Percentiles rank a stretch among this genome's conserved stretches.
These are phyloP conservation scores for Daktulosphaira vitifoliae DNA, from an alignment of 1,140 invertebrate species.

Conservation along the genomic window DNA sequence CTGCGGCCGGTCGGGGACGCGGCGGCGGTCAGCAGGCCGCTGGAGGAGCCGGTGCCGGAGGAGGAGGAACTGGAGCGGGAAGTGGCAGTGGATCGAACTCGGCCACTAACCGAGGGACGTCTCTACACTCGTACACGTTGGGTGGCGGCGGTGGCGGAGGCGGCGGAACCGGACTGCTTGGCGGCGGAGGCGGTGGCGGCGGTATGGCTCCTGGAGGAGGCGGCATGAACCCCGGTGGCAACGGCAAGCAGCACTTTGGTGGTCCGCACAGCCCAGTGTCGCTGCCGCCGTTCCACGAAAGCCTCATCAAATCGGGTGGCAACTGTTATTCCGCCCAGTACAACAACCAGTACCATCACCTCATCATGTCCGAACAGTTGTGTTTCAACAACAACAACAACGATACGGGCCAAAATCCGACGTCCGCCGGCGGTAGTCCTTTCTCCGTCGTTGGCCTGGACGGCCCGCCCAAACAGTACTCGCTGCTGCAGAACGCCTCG, in stretches of 20 bases:
- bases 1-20: conserved; percentile 66
- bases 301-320: conserved; percentile 58
- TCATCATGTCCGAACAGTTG: conserved; percentile 50
- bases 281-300: conserved; percentile 74
- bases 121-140: conserved; percentile 41
- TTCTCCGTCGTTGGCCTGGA: conserved; percentile 45
- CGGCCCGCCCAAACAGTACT: conserved; percentile 55
- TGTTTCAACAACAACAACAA: conserved; percentile 72
- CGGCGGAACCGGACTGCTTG: conserved; percentile 43
- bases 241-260: conserved; percentile 61
- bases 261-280: conserved; percentile 73
- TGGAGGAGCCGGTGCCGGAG: conserved; percentile 41
- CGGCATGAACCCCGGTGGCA: conserved; percentile 55
- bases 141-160: conserved; percentile 46
- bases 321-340: conserved; percentile 38
- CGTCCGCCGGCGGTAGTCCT: conserved; percentile 43
- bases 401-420: conserved; percentile 55
- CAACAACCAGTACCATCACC: conserved; percentile 38
- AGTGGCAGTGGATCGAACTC: conserved; percentile 53
- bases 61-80: conserved; percentile 35
- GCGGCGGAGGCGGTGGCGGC: conserved; percentile 43
- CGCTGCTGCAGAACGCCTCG: conserved; percentile 66
- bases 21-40: conserved; percentile 49
- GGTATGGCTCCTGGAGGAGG: conserved; percentile 47
- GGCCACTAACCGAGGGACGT: conserved; percentile 49